A percentile compares a stretch with the other conserved stretches of the same genome.
These are phyloP conservation scores for Chionis minor DNA, from an alignment of 2,113 vertebrate genomes.

Conservation along the genomic window DNA sequence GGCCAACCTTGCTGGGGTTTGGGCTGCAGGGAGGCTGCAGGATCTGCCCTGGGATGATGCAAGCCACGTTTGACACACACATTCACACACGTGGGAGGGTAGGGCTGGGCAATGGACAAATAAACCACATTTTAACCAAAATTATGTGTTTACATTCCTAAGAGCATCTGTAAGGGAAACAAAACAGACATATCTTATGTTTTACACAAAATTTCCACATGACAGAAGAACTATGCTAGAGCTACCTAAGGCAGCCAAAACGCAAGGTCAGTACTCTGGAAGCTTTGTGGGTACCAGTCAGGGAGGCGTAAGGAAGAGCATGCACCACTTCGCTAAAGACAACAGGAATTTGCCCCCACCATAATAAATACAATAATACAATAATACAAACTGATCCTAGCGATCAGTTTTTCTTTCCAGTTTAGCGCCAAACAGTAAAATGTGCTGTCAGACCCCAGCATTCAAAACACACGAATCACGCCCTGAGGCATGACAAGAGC, in stretches of 20 bases:
- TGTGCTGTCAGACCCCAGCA: fast-evolving
- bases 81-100: background rate
- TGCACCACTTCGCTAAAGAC: fast-evolving
- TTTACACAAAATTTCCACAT: slow-evolving; percentile 52
- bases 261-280: background rate
- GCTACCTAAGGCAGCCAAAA: slow-evolving; percentile 21
- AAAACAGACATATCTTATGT: slow-evolving; percentile 35
- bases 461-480: background rate
- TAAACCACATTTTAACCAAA: slow-evolving; percentile 57
- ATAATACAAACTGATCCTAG: background rate
- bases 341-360: background rate
- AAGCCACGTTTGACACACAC: background rate
- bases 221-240: background rate
- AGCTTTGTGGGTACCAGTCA: background rate
- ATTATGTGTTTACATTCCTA: slow-evolving; percentile 63
- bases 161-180: slow-evolving; percentile 53
- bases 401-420: background rate
- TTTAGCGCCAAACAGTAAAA: background rate
- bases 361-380: background rate
- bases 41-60: background rate
- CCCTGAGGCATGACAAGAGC: background rate
- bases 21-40: background rate
- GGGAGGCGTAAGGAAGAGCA: background rate
- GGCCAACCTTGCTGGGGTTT: background rate
- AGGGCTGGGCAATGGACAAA: background rate